Conservation (phyloP, 2,888 invertebrate genomes). For the Phanerotoma sp. region DNA sequence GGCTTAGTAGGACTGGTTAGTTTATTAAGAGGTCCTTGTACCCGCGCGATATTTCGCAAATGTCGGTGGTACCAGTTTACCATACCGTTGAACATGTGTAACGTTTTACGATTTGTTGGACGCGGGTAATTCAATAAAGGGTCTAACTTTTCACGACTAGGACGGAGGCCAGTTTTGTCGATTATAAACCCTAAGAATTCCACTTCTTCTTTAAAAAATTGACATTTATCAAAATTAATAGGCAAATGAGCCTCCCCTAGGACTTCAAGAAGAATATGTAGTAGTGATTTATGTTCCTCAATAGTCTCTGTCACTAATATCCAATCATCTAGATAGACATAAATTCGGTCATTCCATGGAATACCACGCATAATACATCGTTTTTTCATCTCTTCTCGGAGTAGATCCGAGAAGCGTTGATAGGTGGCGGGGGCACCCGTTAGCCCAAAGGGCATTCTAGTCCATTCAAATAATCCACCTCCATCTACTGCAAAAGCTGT, state of each 20-base stretch:
- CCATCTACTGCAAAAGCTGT: too few species aligned
- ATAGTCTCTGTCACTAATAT: constrained; percentile 22
- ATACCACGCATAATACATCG: background rate
- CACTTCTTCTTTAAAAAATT: too few species aligned
- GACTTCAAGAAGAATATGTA: constrained; percentile 23
- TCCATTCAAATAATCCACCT: too few species aligned
- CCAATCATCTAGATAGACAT: constrained; percentile 26
- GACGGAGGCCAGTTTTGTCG: constrained; percentile 26
- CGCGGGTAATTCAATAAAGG: constrained; percentile 23
- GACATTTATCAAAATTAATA: constrained; percentile 29
- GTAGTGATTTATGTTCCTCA: constrained; percentile 21
- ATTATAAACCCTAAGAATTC: too few species aligned
- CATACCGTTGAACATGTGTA: constrained; percentile 12
- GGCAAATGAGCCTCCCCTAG: constrained; percentile 21
- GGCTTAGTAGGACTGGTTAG: too few species aligned
- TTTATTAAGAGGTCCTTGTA: constrained; percentile 17
- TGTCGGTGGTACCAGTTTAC: constrained; percentile 22
- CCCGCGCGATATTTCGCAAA: background rate
- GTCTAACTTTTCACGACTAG: constrained; percentile 22
- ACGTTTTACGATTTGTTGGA: constrained; percentile 21
- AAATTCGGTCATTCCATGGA: constrained; percentile 23
- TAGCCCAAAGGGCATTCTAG: too few species aligned
- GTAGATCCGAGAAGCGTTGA: too few species aligned
- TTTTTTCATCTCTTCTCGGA: background rate
- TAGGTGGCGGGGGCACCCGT: too few species aligned